A percentile compares a stretch with the other conserved stretches of the same genome.
These are phyloP conservation scores for Drosophila triauraria DNA, from an alignment of 1,140 invertebrate genomes.

Conservation along the genomic window DNA sequence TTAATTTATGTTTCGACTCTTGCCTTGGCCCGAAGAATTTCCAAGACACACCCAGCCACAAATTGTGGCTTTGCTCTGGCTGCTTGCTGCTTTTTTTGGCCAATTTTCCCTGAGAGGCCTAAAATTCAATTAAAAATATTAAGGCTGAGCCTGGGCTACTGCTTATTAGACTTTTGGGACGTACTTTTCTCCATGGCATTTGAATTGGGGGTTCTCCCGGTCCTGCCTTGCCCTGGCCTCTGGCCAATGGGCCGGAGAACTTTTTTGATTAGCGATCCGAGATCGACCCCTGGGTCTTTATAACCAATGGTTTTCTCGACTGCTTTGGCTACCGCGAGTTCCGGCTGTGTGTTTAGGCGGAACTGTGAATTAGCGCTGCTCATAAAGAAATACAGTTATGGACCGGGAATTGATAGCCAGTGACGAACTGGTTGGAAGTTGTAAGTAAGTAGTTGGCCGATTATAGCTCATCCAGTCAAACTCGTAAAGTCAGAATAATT, in stretches of 20 bases:
- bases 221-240: neutral
- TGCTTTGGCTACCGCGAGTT: constrained; percentile 36
- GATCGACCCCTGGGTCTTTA: constrained; percentile 27
- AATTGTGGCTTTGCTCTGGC: constrained; percentile 30
- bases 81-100: constrained; percentile 5
- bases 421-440: neutral
- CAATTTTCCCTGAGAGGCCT: constrained; percentile 31
- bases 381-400: constrained; percentile 14
- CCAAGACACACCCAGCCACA: constrained; percentile 48
- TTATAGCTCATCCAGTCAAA: neutral
- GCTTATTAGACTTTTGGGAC: constrained; percentile 55
- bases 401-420: neutral
- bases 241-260: constrained; percentile 9
- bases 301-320: constrained; percentile 22
- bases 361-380: constrained; percentile 30
- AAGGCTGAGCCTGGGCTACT: constrained; percentile 38
- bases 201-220: constrained; percentile 44
- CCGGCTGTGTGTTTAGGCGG: constrained; percentile 21
- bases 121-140: constrained; percentile 64
- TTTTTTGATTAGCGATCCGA: constrained; percentile 34
- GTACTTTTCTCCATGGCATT: constrained; percentile 40
- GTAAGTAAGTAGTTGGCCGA: neutral
- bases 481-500: too few relatives aligned
- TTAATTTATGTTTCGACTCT: constrained; percentile 63
- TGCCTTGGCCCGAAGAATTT: constrained; percentile 57